Evolutionary conservation across 2,888 invertebrate species (phyloP), one percentile per base, ranked within the genome.

Genomic region (Leucophenga maculata): DNA sequence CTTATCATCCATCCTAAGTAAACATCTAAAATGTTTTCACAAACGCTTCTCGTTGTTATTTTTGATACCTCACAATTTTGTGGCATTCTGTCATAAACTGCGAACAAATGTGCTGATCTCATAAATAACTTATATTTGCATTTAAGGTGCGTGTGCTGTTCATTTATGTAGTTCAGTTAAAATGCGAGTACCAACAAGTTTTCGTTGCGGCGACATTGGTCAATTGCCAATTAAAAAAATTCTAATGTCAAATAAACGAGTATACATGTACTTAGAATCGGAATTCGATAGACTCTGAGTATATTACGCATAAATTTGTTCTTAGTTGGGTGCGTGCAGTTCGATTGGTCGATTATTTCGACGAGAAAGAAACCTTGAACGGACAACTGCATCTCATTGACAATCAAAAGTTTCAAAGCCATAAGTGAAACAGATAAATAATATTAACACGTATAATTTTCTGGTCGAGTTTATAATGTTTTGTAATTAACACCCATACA

Each of bases 151-250:
- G 8, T 39, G 59, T n/a, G 26, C n/a, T 32, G 59, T n/a, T 32
- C 32, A 26, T 59, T 59, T 16, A 39, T 39, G 39, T 11, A 59
- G n/a, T 16, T 59, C 32, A 59, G 32, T 59, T 59, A 16, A n/a
- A 59, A 59, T 59, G 14, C n/a, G 59, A 14, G 11, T 32, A 16
- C 11, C 59, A 59, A 59, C 59, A 16, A 31, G 59, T 59, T 59
- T 59, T 59, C n/a, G 3, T 39, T 39, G 8, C 39, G 8, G 13
- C 50, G 32, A 59, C 32, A 16, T 59, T 59, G 59, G 59, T 59
- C 59, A 59, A 32, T 59, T 32, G 59, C 32, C 59, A 59, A 59
- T 59, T 59, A 59, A n/a, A 26, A 26, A 26, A 26, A 26, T 59
- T 59, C 8, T 59, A 50, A 50, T 50, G 39, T 39, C 11, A 39